Evolutionary conservation across 92 coral and sea anemone species (phyloP).

Genomic region (Phenganax marumi): DNA sequence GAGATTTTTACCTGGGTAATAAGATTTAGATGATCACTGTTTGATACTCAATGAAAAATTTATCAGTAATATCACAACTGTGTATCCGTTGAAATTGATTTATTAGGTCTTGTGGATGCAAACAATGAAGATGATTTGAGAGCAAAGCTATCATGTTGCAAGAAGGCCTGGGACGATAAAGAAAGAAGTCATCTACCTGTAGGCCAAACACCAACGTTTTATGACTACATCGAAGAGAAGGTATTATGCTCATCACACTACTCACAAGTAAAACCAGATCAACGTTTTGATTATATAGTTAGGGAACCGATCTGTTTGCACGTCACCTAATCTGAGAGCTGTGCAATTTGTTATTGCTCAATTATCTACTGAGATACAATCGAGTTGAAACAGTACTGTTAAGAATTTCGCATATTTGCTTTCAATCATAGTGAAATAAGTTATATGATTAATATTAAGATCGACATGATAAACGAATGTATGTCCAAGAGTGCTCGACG

Average conservation of each 20-base stretch:
- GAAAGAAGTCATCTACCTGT: constrained; percentile 23
- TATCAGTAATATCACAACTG: neutral
- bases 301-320: too few relatives aligned
- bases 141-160: neutral
- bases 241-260: too few relatives aligned
- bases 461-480: constrained; percentile 11
- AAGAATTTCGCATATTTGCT: too few relatives aligned
- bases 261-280: too few relatives aligned
- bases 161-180: neutral
- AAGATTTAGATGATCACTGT: too few relatives aligned
- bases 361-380: neutral
- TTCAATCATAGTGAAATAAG: too few relatives aligned
- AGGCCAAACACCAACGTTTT: neutral
- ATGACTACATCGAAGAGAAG: too few relatives aligned
- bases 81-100: neutral
- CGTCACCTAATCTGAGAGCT: too few relatives aligned
- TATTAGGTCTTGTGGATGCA: neutral
- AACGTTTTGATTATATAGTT: too few relatives aligned
- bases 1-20: too few relatives aligned
- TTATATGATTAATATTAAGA: neutral
- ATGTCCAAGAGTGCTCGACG: constrained; percentile 10
- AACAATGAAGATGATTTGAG: neutral
- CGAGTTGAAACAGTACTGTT: neutral
- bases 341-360: neutral
- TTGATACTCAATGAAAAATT: too few relatives aligned